phyloP scores from a whole-genome alignment of 2,113 vertebrate genomes.

The Geothlypis trichas region DNA sequence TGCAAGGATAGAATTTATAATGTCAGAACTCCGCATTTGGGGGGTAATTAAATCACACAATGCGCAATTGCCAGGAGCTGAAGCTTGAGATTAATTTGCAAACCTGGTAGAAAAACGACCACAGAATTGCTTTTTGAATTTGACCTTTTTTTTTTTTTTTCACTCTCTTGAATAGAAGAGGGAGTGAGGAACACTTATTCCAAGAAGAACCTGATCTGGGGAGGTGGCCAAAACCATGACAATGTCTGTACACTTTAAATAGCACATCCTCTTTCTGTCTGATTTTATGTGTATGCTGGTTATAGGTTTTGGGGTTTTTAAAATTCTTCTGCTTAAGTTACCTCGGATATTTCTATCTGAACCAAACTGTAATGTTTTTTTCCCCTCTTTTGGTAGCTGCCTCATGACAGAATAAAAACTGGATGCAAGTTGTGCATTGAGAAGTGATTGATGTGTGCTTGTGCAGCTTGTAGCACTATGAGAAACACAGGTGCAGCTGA shows the following conservation, averaged over 20 bases:
- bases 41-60: not conserved
- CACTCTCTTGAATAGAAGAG: not conserved
- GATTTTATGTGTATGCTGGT: not conserved
- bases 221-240: not conserved
- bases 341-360: constrained; percentile 39
- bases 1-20: not conserved
- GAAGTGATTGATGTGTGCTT: constrained; percentile 64
- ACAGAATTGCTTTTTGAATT: not conserved
- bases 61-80: not conserved
- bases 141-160: not conserved
- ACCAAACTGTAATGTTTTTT: constrained; percentile 55
- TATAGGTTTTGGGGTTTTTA: not conserved
- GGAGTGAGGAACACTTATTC: not conserved
- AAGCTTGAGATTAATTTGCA: not conserved
- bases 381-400: constrained; percentile 69
- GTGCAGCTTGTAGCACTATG: constrained; percentile 65
- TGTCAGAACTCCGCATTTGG: not conserved
- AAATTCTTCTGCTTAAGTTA: constrained; percentile 13
- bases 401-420: constrained; percentile 61
- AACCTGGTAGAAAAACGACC: not conserved
- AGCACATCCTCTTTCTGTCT: not conserved
- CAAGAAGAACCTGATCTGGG: not conserved
- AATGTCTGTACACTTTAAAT: not conserved
- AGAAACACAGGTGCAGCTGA: constrained; percentile 53
- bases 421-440: constrained; percentile 61